These are phyloP conservation scores for Tachysurus fulvidraco DNA, from an alignment of 2,113 vertebrate genomes.

Conservation along the genomic window DNA sequence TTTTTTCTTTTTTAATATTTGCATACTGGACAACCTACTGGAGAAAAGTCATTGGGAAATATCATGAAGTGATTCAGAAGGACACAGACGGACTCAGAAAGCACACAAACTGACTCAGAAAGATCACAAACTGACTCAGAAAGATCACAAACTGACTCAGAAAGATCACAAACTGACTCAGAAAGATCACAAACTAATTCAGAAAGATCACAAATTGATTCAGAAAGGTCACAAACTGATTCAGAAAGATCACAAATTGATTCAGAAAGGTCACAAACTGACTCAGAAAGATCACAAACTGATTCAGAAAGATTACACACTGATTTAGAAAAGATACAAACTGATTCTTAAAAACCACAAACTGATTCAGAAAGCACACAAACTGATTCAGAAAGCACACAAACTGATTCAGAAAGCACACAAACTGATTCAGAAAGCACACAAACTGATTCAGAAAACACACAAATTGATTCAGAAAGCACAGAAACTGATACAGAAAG, in stretches of 20 bases:
- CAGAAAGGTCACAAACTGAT: too few relatives aligned
- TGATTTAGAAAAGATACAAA: too few relatives aligned
- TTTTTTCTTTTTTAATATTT: too few relatives aligned
- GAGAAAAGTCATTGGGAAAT: background rate
- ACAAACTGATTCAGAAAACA: background rate
- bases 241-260: too few relatives aligned
- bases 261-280: too few relatives aligned
- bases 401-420: background rate
- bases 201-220: background rate
- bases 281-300: too few relatives aligned
- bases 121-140: background rate
- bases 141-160: background rate
- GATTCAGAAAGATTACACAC: too few relatives aligned
- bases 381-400: too few relatives aligned
- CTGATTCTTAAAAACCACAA: too few relatives aligned
- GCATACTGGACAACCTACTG: too few relatives aligned
- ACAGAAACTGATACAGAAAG: background rate
- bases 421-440: background rate
- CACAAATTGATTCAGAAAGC: background rate
- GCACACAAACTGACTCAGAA: background rate
- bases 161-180: background rate
- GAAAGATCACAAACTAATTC: background rate
- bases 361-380: too few relatives aligned
- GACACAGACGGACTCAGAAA: background rate
- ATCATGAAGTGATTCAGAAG: too few relatives aligned